These are phyloP conservation scores for Eulemur albifrons DNA, from an alignment of 2,797 vertebrate species.

Conservation along the genomic window DNA sequence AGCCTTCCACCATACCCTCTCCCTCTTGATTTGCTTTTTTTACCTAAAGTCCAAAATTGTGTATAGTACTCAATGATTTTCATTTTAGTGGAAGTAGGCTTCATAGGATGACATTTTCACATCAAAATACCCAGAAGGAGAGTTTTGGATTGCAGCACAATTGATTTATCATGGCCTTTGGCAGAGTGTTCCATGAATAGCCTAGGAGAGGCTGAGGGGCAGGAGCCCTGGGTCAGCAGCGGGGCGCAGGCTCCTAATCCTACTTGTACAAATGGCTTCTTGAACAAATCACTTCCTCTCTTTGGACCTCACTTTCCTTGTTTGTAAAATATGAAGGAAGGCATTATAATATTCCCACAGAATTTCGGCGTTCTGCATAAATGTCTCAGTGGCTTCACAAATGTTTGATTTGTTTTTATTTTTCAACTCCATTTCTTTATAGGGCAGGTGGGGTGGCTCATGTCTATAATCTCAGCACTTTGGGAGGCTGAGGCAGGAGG, in stretches of 20 bases:
- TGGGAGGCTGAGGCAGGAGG: too few relatives aligned
- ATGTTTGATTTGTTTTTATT: background rate
- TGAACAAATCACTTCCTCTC: background rate
- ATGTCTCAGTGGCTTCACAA: background rate
- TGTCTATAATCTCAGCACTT: too few relatives aligned
- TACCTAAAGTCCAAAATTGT: background rate
- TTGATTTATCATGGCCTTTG: background rate
- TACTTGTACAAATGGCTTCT: background rate
- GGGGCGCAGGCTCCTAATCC: rapidly evolving
- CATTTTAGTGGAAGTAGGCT: background rate
- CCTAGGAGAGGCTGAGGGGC: too few relatives aligned
- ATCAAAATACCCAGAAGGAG: background rate
- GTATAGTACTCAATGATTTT: background rate
- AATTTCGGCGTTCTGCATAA: background rate
- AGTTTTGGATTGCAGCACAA: background rate
- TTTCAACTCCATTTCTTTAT: background rate
- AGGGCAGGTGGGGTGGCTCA: background rate
- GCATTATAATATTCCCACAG: background rate
- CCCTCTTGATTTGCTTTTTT: too few relatives aligned
- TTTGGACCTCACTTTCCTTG: background rate
- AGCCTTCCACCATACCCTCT: too few relatives aligned
- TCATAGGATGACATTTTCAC: background rate
- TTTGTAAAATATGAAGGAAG: background rate
- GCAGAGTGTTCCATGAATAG: background rate
- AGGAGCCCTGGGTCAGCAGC: background rate